Base-by-base conservation (phyloP, 2,888 invertebrate species). In the Zele albiditarsus region DNA sequence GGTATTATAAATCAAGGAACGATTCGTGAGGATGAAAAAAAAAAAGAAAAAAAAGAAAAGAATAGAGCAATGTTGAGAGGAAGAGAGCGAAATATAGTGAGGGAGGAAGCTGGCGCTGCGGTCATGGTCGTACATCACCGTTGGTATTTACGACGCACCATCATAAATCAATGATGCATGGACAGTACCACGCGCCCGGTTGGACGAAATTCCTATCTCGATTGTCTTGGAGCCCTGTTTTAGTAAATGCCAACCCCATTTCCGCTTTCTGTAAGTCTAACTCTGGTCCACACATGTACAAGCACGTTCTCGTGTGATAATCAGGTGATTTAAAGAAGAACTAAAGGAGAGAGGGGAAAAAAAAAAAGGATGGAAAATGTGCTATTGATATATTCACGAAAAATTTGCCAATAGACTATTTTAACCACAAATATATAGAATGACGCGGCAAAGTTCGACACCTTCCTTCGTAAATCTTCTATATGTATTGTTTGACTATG, bases 101-200 rank as follows among this genome's bases (percentile, higher is more conserved):
- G 75, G 71, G 71, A 60, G 76, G 76, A 76, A 76, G 65, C 66
- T 74, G 66, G 71, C 71, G 70, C 58, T 74, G 74, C 66, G 78
- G 79, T 79, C 80, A 81, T 76, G 82, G 81, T 82, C 82, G 82
- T 84, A 84, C 82, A 83, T 84, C 83, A 84, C 82, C 77, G 79
- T 71, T 71, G 81, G 83, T 84, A 83, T 84, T 84, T 83, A 84
- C 83, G 81, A 83, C 81, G 81, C 81, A 82, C 83, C 84, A 82
- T 81, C 84, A 84, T 84, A 84, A 84, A 84, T 84, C 84, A 84
- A 84, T 84, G 84, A 84, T 84, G 81, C 80, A 81, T 80, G 77
- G 79, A 83, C 80, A 77, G 69, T 62, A 38, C 42, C 23, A 23
- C 53, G 53, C 53, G 73, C 80, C 79, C 77, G 80, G 80, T 83